Conservation (phyloP, 2,888 invertebrate genomes). For the Herminia tarsipennalis region DNA sequence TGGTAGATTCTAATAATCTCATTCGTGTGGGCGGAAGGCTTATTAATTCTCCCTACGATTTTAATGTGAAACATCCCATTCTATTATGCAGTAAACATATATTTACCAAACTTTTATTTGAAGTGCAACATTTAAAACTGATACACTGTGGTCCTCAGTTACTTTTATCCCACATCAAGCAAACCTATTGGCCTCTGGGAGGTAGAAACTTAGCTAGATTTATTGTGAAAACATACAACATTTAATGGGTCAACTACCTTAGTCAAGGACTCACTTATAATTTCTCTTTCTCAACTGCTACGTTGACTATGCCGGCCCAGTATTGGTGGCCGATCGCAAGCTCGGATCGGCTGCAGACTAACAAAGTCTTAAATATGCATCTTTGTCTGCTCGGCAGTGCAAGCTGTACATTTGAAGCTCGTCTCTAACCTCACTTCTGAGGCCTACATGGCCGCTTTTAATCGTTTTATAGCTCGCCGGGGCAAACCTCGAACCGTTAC, state of each 20-base stretch:
- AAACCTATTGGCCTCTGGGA: conserved; percentile 7
- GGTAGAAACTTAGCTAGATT: conserved; percentile 6
- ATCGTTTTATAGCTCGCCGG: conserved; percentile 14
- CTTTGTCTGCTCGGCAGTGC: conserved; percentile 6
- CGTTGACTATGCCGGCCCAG: conserved; percentile 1
- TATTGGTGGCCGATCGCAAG: conserved; percentile 7
- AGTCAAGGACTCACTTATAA: not conserved
- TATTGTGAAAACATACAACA: not conserved
- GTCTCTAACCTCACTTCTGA: conserved; percentile 13
- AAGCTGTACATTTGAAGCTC: conserved; percentile 19
- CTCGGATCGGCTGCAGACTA: conserved; percentile 8
- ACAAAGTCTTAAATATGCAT: conserved; percentile 6
- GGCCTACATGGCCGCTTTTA: conserved; percentile 16
- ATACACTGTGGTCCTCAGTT: conserved; percentile 4
- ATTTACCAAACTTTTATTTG: not conserved
- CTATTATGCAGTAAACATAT: not conserved
- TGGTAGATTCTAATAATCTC: not conserved
- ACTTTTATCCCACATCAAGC: not conserved
- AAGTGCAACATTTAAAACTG: not conserved
- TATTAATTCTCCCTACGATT: not conserved
- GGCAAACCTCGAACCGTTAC: conserved; percentile 11
- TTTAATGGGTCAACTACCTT: not conserved
- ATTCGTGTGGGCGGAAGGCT: conserved; percentile 1
- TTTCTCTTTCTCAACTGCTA: not conserved
- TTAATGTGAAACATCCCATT: not conserved